These are phyloP conservation scores for Sericinus montela DNA, from an alignment of 2,888 invertebrate species.

Conservation along the genomic window DNA sequence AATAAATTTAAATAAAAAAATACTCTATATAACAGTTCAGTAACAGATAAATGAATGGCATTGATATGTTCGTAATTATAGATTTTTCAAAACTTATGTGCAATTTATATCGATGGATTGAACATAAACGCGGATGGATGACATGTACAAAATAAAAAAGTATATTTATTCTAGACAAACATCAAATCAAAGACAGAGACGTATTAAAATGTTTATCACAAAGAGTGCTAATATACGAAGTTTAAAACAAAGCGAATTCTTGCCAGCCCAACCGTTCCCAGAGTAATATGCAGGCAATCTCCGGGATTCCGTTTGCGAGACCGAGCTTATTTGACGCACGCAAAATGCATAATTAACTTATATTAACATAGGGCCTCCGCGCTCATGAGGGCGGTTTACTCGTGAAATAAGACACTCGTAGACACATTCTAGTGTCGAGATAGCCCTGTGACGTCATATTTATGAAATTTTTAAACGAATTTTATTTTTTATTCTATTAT, in stretches of 20 bases:
- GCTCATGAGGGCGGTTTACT: conserved; percentile 14
- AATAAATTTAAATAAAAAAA: too few relatives aligned
- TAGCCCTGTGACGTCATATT: too few relatives aligned
- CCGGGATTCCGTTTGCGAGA: conserved; percentile 35
- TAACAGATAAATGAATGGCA: too few relatives aligned
- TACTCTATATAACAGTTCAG: too few relatives aligned
- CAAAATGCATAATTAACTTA: conserved; percentile 70
- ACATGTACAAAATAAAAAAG: too few relatives aligned
- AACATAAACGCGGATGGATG: too few relatives aligned
- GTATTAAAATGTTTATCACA: conserved; percentile 1
- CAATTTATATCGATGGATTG: too few relatives aligned
- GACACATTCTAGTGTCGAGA: too few relatives aligned
- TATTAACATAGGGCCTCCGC: conserved; percentile 16
- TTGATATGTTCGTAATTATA: too few relatives aligned
- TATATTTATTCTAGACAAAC: not conserved
- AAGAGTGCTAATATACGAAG: not conserved
- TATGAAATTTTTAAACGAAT: too few relatives aligned
- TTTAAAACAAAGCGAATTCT: conserved; percentile 29
- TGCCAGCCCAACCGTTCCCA: conserved; percentile 19
- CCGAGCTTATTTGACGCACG: conserved; percentile 58
- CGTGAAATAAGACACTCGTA: conserved; percentile 10
- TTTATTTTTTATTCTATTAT: too few relatives aligned
- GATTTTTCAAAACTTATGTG: too few relatives aligned
- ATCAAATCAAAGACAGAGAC: not conserved
- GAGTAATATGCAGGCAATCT: conserved; percentile 41